phyloP scores from a whole-genome alignment of 2,797 vertebrate species.

The Enteromius paludinosus region DNA sequence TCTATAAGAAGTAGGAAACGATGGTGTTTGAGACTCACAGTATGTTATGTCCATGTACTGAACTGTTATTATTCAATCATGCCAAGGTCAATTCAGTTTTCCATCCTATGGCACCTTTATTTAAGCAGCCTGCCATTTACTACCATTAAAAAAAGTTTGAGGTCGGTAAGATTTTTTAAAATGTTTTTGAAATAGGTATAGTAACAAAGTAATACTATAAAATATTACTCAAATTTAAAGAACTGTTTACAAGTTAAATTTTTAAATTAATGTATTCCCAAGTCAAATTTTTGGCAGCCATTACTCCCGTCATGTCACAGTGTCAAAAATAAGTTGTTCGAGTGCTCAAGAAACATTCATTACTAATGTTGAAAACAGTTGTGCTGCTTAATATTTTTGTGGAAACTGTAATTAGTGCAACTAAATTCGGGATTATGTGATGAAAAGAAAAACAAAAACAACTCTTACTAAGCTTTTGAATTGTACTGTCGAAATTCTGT shows the following conservation, averaged over 20 bases:
- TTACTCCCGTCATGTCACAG: neutral
- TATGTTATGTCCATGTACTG: too few relatives aligned
- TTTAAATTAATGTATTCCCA: neutral
- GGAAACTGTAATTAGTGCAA: neutral
- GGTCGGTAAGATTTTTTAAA: neutral
- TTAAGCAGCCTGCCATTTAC: neutral
- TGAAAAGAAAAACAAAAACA: neutral
- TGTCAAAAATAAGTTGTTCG: neutral
- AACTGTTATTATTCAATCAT: too few relatives aligned
- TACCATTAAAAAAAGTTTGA: neutral
- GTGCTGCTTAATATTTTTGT: neutral
- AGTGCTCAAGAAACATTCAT: neutral
- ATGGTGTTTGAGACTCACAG: too few relatives aligned
- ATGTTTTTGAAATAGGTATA: neutral
- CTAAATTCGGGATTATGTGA: neutral
- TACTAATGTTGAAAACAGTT: neutral
- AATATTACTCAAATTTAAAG: neutral
- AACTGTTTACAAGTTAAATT: neutral
- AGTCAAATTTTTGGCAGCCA: neutral
- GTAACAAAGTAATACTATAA: neutral
- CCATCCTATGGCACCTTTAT: too few relatives aligned
- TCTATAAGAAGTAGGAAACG: too few relatives aligned
- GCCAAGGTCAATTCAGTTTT: too few relatives aligned
- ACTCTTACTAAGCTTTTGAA: neutral
- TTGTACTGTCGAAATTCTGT: neutral